phyloP scores from a whole-genome alignment of 2,113 vertebrate genomes.

The Passer montanus region DNA sequence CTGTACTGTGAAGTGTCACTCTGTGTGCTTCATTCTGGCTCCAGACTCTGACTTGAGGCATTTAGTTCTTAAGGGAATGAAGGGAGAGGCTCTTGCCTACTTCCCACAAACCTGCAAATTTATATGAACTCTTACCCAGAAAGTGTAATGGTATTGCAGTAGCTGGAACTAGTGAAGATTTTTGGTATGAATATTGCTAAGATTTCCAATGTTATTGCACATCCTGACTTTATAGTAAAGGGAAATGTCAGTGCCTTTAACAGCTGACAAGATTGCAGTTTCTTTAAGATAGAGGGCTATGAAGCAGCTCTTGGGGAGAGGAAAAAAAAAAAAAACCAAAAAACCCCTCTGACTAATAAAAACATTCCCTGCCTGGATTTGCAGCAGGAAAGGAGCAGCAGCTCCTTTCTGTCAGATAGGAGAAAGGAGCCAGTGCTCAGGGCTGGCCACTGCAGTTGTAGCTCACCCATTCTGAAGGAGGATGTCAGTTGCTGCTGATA shows the following conservation, averaged over 20 bases:
- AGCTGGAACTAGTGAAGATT: neutral
- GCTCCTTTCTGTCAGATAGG: neutral
- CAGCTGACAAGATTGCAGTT: neutral
- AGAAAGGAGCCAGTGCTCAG: neutral
- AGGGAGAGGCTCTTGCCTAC: neutral
- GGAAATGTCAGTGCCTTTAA: neutral
- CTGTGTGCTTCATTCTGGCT: neutral
- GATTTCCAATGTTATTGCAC: neutral
- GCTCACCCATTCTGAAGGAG: neutral
- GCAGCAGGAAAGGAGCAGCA: neutral
- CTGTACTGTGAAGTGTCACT: rapidly evolving
- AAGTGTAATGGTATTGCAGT: neutral
- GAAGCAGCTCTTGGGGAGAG: neutral
- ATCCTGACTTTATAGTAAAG: neutral
- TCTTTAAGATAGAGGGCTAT: neutral
- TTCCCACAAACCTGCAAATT: neutral
- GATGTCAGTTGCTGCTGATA: neutral
- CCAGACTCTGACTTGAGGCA: neutral
- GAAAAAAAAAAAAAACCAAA: neutral
- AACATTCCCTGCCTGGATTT: neutral
- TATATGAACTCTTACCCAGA: neutral
- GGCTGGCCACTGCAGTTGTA: neutral
- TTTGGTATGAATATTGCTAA: neutral
- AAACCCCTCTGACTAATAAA: neutral
- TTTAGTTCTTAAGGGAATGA: neutral